Evolutionary conservation across 2,113 vertebrate species (phyloP).

Genomic region (Melanerpes formicivorus): DNA sequence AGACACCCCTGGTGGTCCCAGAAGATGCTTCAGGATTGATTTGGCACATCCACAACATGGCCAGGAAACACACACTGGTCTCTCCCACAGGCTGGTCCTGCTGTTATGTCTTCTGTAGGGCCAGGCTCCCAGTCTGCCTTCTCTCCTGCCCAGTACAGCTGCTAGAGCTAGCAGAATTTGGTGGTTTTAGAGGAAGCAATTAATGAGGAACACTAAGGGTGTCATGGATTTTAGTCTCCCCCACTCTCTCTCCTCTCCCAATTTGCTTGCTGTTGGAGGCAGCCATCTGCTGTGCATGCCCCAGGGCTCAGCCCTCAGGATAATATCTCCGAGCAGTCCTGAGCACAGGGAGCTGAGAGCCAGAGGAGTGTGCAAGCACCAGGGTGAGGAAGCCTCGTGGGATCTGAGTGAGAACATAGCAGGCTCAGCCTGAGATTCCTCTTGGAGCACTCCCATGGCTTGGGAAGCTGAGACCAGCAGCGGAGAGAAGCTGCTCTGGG

Average conservation of each 20-base stretch:
- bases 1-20: background rate
- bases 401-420: slow-evolving; percentile 1
- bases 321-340: background rate
- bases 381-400: background rate
- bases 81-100: background rate
- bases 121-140: background rate
- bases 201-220: background rate
- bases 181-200: background rate
- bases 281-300: slow-evolving; percentile 24
- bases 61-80: background rate
- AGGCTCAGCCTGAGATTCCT: background rate
- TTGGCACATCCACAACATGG: background rate
- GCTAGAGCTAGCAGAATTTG: background rate
- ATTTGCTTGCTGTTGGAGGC: background rate
- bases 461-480: fast-evolving
- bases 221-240: background rate
- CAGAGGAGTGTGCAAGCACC: background rate
- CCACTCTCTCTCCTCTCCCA: background rate
- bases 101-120: background rate
- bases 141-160: background rate
- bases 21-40: background rate
- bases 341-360: background rate
- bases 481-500: background rate
- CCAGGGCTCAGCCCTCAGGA: background rate
- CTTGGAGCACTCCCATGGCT: background rate